These are phyloP conservation scores for Tiaroga cobitis DNA, from an alignment of 2,797 vertebrate species.

Conservation along the genomic window DNA sequence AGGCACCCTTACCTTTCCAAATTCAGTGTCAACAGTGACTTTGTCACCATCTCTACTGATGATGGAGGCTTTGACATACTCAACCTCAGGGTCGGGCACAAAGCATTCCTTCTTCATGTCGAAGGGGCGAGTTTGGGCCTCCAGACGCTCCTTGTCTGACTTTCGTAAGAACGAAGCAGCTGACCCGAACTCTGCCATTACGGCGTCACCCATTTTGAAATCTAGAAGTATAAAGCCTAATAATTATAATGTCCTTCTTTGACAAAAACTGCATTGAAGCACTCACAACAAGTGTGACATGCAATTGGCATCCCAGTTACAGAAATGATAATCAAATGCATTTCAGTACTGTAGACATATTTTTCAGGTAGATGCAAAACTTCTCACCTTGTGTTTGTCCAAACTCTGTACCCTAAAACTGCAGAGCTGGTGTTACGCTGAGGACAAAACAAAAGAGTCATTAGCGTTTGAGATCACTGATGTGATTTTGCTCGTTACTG, in stretches of 20 bases:
- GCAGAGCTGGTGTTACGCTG: conserved; percentile 42
- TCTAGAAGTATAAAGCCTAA: conserved; percentile 1
- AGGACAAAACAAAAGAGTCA: conserved; percentile 6
- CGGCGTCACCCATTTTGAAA: conserved; percentile 66
- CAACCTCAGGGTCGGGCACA: conserved; percentile 78
- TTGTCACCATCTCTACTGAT: conserved; percentile 79
- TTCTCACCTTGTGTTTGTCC: conserved; percentile 37
- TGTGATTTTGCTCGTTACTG: neutral
- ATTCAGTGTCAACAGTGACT: conserved; percentile 77
- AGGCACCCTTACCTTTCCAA: conserved; percentile 74
- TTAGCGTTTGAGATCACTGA: neutral
- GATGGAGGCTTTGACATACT: conserved; percentile 79
- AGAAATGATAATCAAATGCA: neutral
- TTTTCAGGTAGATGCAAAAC: neutral
- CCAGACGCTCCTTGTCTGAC: conserved; percentile 78
- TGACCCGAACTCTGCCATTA: conserved; percentile 76
- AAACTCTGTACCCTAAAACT: conserved; percentile 16
- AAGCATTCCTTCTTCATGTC: conserved; percentile 84
- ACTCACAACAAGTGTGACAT: neutral
- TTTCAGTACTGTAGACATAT: neutral
- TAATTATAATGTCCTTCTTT: neutral
- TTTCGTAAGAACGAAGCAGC: conserved; percentile 79
- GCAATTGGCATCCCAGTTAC: neutral
- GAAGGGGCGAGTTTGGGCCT: conserved; percentile 80
- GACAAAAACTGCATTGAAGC: neutral